phyloP scores from a whole-genome alignment of 2,797 vertebrate species.

The Mareca penelope region DNA sequence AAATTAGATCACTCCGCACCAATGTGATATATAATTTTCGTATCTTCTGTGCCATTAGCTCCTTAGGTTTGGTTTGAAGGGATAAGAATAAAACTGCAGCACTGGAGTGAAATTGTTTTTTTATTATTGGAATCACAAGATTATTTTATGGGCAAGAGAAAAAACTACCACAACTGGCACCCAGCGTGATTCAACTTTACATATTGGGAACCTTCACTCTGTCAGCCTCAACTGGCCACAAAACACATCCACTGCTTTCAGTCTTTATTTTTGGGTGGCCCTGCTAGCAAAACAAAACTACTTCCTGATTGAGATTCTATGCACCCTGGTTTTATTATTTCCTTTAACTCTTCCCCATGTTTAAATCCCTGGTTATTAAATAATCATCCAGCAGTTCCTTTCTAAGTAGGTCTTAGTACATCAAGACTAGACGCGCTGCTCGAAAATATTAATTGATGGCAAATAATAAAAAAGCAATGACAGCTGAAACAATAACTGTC shows the following conservation, averaged over 20 bases:
- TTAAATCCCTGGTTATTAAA: constrained; percentile 69
- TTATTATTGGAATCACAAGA: constrained; percentile 67
- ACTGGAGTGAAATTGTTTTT: constrained; percentile 65
- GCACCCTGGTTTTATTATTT: constrained; percentile 61
- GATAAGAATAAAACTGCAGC: constrained; percentile 67
- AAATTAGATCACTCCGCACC: constrained; percentile 70
- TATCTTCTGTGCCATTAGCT: constrained; percentile 70
- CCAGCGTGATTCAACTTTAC: constrained; percentile 62
- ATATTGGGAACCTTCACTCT: constrained; percentile 59
- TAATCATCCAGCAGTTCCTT: constrained; percentile 57
- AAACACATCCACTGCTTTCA: constrained; percentile 46
- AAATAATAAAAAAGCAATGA: constrained; percentile 44
- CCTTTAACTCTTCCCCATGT: constrained; percentile 53
- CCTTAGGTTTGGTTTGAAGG: constrained; percentile 53
- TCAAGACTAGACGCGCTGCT: constrained; percentile 29
- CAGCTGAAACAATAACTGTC: constrained; percentile 39
- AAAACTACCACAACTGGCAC: constrained; percentile 59
- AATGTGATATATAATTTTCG: constrained; percentile 57
- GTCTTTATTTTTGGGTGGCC: constrained; percentile 63
- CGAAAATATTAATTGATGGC: constrained; percentile 60
- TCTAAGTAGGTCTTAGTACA: constrained; percentile 37
- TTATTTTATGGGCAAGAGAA: constrained; percentile 54
- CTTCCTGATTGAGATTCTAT: constrained; percentile 31
- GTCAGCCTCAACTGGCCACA: constrained; percentile 61
- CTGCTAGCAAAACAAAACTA: constrained; percentile 59